Percentiles rank a stretch among this genome's conserved stretches.
phyloP scores from a whole-genome alignment of 1,140 invertebrate genomes.

The Drosophila jambulina region DNA sequence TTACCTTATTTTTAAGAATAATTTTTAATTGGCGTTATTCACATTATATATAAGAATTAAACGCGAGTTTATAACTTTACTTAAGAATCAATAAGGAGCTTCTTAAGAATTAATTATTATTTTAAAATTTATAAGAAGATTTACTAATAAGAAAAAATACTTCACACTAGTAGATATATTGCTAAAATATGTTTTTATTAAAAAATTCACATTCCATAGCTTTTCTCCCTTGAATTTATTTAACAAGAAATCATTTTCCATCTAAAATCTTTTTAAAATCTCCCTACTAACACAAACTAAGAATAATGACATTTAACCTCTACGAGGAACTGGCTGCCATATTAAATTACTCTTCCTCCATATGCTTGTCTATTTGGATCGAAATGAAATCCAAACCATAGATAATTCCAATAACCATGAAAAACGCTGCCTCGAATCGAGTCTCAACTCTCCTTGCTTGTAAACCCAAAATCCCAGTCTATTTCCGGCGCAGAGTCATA shows the following conservation, averaged over 20 bases:
- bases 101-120: too few species aligned
- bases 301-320: slow-evolving; percentile 24
- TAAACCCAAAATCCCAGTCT: slow-evolving; percentile 49
- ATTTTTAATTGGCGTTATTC: too few species aligned
- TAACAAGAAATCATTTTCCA: neutral
- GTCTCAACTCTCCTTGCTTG: neutral
- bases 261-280: neutral
- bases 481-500: slow-evolving; percentile 73
- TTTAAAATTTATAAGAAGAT: too few species aligned
- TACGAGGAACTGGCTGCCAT: slow-evolving; percentile 9
- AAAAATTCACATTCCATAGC: neutral
- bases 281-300: neutral
- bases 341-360: slow-evolving; percentile 29
- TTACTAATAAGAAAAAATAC: too few species aligned
- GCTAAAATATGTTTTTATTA: too few species aligned
- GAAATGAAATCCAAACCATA: slow-evolving; percentile 10
- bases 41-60: too few species aligned
- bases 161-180: too few species aligned
- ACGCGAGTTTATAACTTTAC: too few species aligned
- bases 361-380: slow-evolving; percentile 1
- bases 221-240: neutral
- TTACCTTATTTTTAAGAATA: too few species aligned
- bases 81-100: too few species aligned
- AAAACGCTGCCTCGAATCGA: slow-evolving; percentile 15
- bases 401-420: slow-evolving; percentile 76